Evolutionary conservation across 2,113 vertebrate genomes (phyloP), one percentile per base, ranked within the genome.

Genomic region (Anser cygnoides): DNA sequence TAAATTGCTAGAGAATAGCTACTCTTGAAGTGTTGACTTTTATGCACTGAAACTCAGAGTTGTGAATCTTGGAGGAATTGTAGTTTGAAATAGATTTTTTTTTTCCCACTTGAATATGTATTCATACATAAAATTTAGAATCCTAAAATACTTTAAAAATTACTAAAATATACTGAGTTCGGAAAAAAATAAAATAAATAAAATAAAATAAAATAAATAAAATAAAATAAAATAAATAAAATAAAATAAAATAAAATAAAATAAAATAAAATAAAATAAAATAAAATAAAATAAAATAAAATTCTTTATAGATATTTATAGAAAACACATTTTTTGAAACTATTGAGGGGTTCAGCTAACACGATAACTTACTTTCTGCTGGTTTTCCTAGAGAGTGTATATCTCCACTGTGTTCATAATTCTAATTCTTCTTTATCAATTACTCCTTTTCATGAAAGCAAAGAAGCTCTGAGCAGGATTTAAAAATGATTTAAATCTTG

Each of bases 131-230:
- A 89, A 95, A 92, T 31, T 28, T 71, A 84, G 50, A 89, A 11
- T 6, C 92, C 57, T 90, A 33, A 66, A 62, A 11, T 92, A 6
- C n/a, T 76, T 95, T 94, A 77, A 28, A 96, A 93, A 93, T 80
- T 7, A 49, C 59, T 72, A 70, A 95, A 95, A 75, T 77, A 86
- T 19, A 37, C 73, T 78, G 90, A 93, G 7, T 58, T 43, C 50
- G 12, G 39, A 73, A 63, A 66, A 94, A 37, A 92, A 89, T 31
- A 7, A 39, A 39, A 39, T 35, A 35, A 35, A 35, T 35, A 35
- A 35, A 35, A 35, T 35, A 35, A 35, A 35, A 35, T 35, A 35
- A 35, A 35, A 35, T 35, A 35, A 35, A 35, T 35, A 35, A 35
- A 35, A 35, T 35, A 35, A 35, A 35, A 35, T 35, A 35, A 35